A percentile compares a stretch with the other conserved stretches of the same genome.
Conservation (phyloP, 2,113 vertebrate species). For the Aphelocoma coerulescens region DNA sequence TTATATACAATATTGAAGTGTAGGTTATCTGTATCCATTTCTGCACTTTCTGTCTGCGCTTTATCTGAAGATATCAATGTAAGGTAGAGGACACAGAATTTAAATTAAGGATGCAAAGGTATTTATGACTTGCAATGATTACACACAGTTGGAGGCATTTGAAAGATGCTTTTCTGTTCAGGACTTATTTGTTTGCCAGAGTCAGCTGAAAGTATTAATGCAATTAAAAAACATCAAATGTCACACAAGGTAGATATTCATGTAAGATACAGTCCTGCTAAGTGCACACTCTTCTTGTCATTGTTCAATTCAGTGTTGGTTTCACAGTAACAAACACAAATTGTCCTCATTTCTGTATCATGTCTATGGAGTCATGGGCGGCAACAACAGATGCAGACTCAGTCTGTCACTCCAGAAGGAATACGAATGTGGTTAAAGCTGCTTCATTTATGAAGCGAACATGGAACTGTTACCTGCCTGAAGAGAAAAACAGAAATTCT, state of each 20-base stretch:
- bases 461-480: slow-evolving; percentile 80
- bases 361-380: slow-evolving; percentile 72
- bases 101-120: slow-evolving; percentile 62
- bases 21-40: slow-evolving; percentile 24
- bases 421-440: slow-evolving; percentile 77
- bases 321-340: slow-evolving; percentile 72
- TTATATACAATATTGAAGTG: slow-evolving; percentile 16
- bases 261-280: slow-evolving; percentile 58
- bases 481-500: neutral
- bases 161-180: slow-evolving; percentile 1
- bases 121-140: slow-evolving; percentile 45
- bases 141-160: slow-evolving; percentile 54
- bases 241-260: slow-evolving; percentile 44
- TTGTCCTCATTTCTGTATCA: slow-evolving; percentile 68
- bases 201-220: slow-evolving; percentile 34
- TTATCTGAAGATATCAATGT: slow-evolving; percentile 43
- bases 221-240: slow-evolving; percentile 57
- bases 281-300: slow-evolving; percentile 64
- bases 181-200: slow-evolving; percentile 28
- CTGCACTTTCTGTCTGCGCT: neutral
- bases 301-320: slow-evolving; percentile 68
- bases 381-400: slow-evolving; percentile 76
- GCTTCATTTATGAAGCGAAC: slow-evolving; percentile 83
- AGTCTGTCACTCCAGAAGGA: slow-evolving; percentile 82
- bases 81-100: slow-evolving; percentile 43